phyloP scores from a whole-genome alignment of 2,888 invertebrate genomes.

The Rhorus exstirpatorius region DNA sequence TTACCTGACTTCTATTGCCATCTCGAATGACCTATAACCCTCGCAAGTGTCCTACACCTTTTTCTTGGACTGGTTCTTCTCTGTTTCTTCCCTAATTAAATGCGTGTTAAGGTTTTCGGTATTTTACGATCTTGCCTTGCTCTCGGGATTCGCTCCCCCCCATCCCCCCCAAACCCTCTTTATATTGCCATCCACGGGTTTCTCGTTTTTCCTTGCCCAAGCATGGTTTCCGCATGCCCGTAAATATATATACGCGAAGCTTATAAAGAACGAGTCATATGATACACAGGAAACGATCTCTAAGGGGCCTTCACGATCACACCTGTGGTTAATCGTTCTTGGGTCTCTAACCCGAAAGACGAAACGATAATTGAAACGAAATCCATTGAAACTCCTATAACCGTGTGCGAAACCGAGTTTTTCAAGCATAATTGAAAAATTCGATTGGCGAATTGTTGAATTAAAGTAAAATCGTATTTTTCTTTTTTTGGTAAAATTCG shows the following conservation, averaged over 20 bases:
- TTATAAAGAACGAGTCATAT: slow-evolving; percentile 46
- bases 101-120: slow-evolving; percentile 78
- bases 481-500: too few relatives aligned
- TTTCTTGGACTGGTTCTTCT: slow-evolving; percentile 43
- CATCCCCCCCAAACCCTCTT: slow-evolving; percentile 20
- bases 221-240: slow-evolving; percentile 58
- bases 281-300: slow-evolving; percentile 1
- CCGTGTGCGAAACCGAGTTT: too few relatives aligned
- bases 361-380: slow-evolving; percentile 21
- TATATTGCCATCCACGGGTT: slow-evolving; percentile 48
- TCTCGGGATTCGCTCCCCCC: slow-evolving; percentile 52
- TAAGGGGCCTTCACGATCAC: slow-evolving; percentile 17
- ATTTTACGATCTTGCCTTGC: slow-evolving; percentile 76
- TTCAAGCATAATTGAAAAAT: too few relatives aligned
- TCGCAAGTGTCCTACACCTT: slow-evolving; percentile 48
- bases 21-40: slow-evolving; percentile 34
- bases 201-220: slow-evolving; percentile 65
- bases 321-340: neutral
- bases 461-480: too few relatives aligned
- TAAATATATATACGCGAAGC: slow-evolving; percentile 53
- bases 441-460: too few relatives aligned
- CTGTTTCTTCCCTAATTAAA: slow-evolving; percentile 78
- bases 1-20: slow-evolving; percentile 41
- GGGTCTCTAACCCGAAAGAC: neutral
- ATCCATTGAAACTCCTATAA: neutral